Evolutionary conservation across 2,113 vertebrate genomes (phyloP), one percentile per base, ranked within the genome.

Genomic region (Paraplagusia blochii): DNA sequence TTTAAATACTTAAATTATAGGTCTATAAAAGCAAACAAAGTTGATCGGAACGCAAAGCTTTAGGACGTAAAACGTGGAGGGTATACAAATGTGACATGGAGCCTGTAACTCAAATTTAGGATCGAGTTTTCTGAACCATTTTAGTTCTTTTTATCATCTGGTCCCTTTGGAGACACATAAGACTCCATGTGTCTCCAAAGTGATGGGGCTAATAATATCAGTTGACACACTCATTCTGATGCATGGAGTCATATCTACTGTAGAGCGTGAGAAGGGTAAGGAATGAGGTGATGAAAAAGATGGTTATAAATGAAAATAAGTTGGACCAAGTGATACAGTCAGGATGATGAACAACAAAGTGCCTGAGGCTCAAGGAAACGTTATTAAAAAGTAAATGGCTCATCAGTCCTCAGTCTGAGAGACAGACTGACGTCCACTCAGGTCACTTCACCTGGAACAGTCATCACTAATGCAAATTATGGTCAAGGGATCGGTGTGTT

Each of bases 381-480:
- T 67, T 74, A 68, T 73, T 54, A 63, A 74, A 62, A 74, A 70
- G 38, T 53, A 55, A 64, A 74, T 71, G 51, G 56, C 42, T 54
- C 60, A 52, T 74, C 52, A 53, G 44, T 58, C 45, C 54, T 51
- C 44, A 33, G 11, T 48, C 18, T 40, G 56, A 19, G 19, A 58
- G 39, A 43, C 8, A n/a, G 56, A 60, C 29, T 38, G 65, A 67
- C 44, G 29, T 51, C n/a, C 15, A 22, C 38, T 58, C 34, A 17
- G 44, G 57, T 66, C 54, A 47, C 61, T 19, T 36, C 55, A 71
- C 59, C 58, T 35, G 16, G 14, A 16, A 50, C 43, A 17, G 45
- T 18, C 66, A 70, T 67, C 62, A 43, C 44, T 60, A 53, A 65
- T 72, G 52, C 8, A 67, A 54, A 76, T 57, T 9, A 43, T 7